A percentile compares a stretch with the other conserved stretches of the same genome.
Conservation (phyloP, 2,797 vertebrate species). For the Dromococcyx pavoninus region DNA sequence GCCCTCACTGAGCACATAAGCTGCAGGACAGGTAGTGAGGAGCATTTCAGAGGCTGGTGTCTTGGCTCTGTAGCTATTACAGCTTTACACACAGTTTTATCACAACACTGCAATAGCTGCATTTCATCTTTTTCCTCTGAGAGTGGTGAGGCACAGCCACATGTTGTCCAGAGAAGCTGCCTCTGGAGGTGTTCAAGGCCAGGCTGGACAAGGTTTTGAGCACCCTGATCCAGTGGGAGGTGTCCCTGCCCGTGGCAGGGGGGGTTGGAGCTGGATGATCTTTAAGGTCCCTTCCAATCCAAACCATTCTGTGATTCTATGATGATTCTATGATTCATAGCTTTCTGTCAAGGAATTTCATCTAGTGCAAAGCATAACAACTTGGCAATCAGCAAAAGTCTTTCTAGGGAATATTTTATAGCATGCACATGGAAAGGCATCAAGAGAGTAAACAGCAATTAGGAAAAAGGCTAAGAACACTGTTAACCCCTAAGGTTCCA, state of each 20-base stretch:
- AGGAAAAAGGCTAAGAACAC: constrained; percentile 49
- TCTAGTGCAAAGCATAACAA: neutral
- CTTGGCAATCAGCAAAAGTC: neutral
- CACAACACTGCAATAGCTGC: neutral
- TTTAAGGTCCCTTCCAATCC: too few relatives aligned
- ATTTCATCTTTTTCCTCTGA: too few relatives aligned
- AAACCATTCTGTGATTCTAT: too few relatives aligned
- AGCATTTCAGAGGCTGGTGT: neutral
- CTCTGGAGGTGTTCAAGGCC: too few relatives aligned
- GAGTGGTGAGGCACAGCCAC: too few relatives aligned
- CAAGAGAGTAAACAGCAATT: constrained; percentile 41
- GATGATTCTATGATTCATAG: neutral
- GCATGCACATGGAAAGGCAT: neutral
- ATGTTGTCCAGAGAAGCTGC: too few relatives aligned
- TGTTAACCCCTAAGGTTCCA: constrained; percentile 56
- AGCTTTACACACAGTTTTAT: neutral
- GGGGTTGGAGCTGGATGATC: too few relatives aligned
- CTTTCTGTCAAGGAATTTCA: neutral
- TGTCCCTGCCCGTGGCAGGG: too few relatives aligned
- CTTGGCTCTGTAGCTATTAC: fast-evolving
- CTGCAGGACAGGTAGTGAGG: neutral
- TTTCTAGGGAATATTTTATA: neutral
- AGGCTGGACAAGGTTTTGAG: too few relatives aligned
- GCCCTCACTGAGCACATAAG: neutral
- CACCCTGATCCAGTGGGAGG: too few relatives aligned